Base-by-base conservation (phyloP, 2,113 vertebrate genomes). In the Genyomyrus donnyi region DNA sequence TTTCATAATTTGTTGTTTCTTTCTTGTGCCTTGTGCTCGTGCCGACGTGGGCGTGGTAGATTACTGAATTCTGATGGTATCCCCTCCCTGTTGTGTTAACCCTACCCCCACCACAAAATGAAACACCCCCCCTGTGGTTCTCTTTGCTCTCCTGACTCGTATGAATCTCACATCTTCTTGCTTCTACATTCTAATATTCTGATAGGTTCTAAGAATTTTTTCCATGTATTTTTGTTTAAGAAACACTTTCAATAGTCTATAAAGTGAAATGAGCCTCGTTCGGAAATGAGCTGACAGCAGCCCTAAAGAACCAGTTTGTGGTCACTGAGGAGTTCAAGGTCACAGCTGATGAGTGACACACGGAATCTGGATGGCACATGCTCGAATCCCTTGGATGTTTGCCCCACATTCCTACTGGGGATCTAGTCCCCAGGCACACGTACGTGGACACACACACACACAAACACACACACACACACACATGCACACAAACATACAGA, bases 211-310 rank as follows among this genome's bases (percentile, higher is more conserved):
- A 19, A 39, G 70, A 39, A 13, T 35, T 39, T 39, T 77, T 39
- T 77, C 5, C 35, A 77, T 39, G 35, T 66, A 31, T 42, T 77
- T 77, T 35, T 39, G 15, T 77, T 77, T 31, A 39, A 39, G 11
- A 24, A n/a, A 48, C 88, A 93, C 91, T 91, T 94, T 94, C 88
- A 86, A 90, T 86, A 2, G 48, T 90, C 86, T 92, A 58, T 49
- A 56, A 56, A 56, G 39, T 1, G 62, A 88, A 89, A 42, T 39
- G 24, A 88, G 56, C 56, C 48, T 88, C 88, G 49, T 77, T 62
- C 48, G 84, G 85, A 88, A 94, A 92, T 91, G 91, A 91, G 77
- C 91, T 89, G 90, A 89, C 87, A 92, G 92, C 89, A 74, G 83
- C 45, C 11, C 3, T 39, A 77, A 31, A 8, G 19, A 62, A 88